phyloP scores from a whole-genome alignment of 1,140 invertebrate species.

The Leptonema lineaticorne region DNA sequence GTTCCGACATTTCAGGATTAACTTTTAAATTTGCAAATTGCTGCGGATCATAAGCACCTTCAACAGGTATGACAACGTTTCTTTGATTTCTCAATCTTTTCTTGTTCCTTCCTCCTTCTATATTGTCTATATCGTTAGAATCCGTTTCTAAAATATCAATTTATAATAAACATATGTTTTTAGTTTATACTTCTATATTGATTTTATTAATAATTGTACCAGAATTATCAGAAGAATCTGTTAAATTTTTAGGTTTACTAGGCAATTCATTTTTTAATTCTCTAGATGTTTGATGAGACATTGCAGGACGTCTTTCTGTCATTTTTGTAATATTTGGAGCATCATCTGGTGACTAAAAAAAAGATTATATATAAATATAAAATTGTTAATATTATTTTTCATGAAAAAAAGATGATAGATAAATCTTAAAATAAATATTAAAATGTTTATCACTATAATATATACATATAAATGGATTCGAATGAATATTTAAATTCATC shows the following conservation, averaged over 20 bases:
- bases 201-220: constrained; percentile 22
- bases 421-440: neutral
- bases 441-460: too few relatives aligned
- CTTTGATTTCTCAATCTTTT: constrained; percentile 47
- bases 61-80: constrained; percentile 52
- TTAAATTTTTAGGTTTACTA: constrained; percentile 31
- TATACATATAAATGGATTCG: too few relatives aligned
- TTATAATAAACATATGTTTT: constrained; percentile 4
- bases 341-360: constrained; percentile 34
- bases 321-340: constrained; percentile 39
- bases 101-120: constrained; percentile 49
- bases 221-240: constrained; percentile 40
- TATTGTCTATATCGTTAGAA: constrained; percentile 47
- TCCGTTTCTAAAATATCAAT: constrained; percentile 39
- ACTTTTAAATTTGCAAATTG: constrained; percentile 83
- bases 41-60: constrained; percentile 78
- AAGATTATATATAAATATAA: neutral
- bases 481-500: too few relatives aligned
- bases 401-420: neutral
- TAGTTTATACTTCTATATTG: too few relatives aligned
- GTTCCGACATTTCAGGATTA: constrained; percentile 83
- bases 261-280: constrained; percentile 20
- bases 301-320: constrained; percentile 29
- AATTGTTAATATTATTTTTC: neutral
- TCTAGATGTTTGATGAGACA: constrained; percentile 35